Percentiles rank a stretch among this genome's conserved stretches.
Conservation (phyloP, 1,140 invertebrate species). For the Orchestia grillus region DNA sequence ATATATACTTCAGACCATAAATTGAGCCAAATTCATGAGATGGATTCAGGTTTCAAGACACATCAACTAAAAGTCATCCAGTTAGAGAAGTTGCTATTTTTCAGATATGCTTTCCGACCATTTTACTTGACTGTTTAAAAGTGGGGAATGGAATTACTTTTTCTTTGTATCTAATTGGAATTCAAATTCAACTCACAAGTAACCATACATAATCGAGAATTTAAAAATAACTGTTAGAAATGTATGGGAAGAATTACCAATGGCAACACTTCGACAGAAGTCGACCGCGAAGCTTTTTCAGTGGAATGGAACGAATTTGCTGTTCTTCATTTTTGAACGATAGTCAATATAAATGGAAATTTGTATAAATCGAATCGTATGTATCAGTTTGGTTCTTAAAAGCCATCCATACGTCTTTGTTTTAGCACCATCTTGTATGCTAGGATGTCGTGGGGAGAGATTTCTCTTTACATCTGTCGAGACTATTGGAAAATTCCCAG, state of each 20-base stretch:
- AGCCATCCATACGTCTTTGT: not conserved
- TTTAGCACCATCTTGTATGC: not conserved
- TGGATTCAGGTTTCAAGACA: not conserved
- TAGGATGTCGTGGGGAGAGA: not conserved
- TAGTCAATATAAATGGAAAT: not conserved
- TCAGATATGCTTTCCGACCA: not conserved
- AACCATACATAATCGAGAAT: not conserved
- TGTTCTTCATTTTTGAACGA: not conserved
- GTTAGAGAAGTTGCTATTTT: not conserved
- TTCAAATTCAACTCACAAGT: not conserved
- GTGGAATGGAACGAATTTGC: too few species aligned
- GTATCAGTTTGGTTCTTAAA: not conserved
- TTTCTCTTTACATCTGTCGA: not conserved
- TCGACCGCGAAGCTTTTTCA: not conserved
- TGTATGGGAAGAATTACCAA: not conserved
- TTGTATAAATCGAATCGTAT: not conserved
- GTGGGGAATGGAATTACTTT: not conserved
- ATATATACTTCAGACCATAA: too few species aligned
- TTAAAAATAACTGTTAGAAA: not conserved
- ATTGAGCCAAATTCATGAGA: not conserved
- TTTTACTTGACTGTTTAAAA: not conserved
- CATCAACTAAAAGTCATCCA: not conserved
- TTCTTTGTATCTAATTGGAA: not conserved
- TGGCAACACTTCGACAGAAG: not conserved
- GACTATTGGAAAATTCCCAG: not conserved